Percentiles rank a stretch among this genome's conserved stretches.
Evolutionary conservation across 2,888 invertebrate species (phyloP).

Genomic region (Tiphia femorata): DNA sequence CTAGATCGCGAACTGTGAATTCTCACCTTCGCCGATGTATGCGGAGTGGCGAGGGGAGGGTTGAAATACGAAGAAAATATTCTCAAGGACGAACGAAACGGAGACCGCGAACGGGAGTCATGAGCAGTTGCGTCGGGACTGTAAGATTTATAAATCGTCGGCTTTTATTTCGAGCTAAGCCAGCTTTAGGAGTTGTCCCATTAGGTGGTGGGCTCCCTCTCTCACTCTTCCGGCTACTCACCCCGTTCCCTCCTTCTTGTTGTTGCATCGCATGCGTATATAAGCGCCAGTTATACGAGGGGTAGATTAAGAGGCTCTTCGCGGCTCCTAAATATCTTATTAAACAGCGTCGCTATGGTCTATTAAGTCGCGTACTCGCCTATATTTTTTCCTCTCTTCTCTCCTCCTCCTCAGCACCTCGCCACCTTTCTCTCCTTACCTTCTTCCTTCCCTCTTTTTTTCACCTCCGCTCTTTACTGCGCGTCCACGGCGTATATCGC

Average conservation of each 20-base stretch:
- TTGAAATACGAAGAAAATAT: no score
- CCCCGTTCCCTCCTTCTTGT: slow-evolving; percentile 14
- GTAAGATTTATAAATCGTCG: slow-evolving; percentile 59
- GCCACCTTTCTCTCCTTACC: not conserved
- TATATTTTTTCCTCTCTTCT: slow-evolving; percentile 11
- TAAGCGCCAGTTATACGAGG: slow-evolving; percentile 30
- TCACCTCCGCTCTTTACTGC: not conserved
- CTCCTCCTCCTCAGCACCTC: slow-evolving; percentile 2
- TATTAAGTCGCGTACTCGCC: slow-evolving; percentile 34
- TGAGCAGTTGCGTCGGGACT: slow-evolving; percentile 39
- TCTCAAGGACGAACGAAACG: slow-evolving; percentile 15
- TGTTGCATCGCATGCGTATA: slow-evolving; percentile 19
- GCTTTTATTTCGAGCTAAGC: slow-evolving; percentile 58
- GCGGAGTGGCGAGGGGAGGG: no score
- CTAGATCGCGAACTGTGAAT: no score
- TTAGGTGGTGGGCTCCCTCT: slow-evolving; percentile 42
- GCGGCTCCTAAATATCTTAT: slow-evolving; percentile 56
- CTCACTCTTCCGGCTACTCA: slow-evolving; percentile 17
- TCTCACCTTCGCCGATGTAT: no score
- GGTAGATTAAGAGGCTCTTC: slow-evolving; percentile 52
- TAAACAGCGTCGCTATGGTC: slow-evolving; percentile 44
- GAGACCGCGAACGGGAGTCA: slow-evolving; percentile 19
- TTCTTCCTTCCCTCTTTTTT: not conserved
- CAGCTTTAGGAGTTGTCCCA: slow-evolving; percentile 58
- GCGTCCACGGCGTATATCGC: slow-evolving; percentile 4